A percentile compares a stretch with the other conserved stretches of the same genome.
These are phyloP conservation scores for Rhynchonema sp. DNA, from an alignment of 2,888 invertebrate species.

Conservation along the genomic window DNA sequence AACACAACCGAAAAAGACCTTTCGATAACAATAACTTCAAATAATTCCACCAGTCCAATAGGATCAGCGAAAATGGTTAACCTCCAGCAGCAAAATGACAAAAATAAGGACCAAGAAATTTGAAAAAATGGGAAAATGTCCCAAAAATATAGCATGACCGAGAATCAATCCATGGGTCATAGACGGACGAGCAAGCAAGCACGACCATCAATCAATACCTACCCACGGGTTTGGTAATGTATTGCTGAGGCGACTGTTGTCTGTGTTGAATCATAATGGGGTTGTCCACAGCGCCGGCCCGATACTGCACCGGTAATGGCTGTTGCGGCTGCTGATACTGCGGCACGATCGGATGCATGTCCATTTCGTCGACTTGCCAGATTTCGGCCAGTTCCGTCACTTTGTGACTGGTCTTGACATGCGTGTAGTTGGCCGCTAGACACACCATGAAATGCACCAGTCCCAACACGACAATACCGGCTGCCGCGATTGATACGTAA, in stretches of 20 bases:
- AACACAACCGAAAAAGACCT: too few relatives aligned
- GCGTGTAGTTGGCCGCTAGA: constrained; percentile 78
- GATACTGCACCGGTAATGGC: neutral
- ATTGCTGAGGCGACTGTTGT: neutral
- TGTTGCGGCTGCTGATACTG: too few relatives aligned
- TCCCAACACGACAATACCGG: constrained; percentile 13
- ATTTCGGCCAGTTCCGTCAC: neutral
- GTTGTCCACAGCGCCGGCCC: neutral
- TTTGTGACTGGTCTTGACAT: constrained; percentile 79
- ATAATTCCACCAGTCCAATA: too few relatives aligned
- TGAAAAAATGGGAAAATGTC: too few relatives aligned
- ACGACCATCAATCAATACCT: neutral
- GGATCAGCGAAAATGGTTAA: too few relatives aligned
- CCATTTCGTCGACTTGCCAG: neutral
- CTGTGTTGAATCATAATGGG: neutral
- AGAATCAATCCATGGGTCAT: too few relatives aligned
- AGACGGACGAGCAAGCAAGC: too few relatives aligned
- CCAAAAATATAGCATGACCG: too few relatives aligned
- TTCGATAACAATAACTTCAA: too few relatives aligned
- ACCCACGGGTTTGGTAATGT: neutral
- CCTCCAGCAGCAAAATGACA: too few relatives aligned
- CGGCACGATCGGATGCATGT: neutral
- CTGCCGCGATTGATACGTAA: constrained; percentile 12
- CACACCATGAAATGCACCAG: constrained; percentile 74
- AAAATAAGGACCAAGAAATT: too few relatives aligned